phyloP scores from a whole-genome alignment of 2,113 vertebrate species.

The Plectropomus leopardus region DNA sequence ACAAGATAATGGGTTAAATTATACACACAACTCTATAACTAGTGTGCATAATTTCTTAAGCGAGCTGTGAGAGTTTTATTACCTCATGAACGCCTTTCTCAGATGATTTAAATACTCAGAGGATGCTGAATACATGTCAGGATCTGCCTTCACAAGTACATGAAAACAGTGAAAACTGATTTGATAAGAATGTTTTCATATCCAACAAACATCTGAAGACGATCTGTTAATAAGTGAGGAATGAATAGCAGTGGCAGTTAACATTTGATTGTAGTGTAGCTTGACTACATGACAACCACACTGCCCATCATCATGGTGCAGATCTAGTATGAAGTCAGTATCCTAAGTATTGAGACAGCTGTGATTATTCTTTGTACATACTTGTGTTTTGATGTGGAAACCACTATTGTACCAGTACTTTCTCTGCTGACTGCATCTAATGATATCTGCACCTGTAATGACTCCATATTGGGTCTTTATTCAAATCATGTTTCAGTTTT shows the following conservation, averaged over 20 bases:
- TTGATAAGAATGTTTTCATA: neutral
- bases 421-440: slow-evolving; percentile 32
- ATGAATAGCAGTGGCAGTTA: neutral
- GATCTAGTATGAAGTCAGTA: slow-evolving; percentile 42
- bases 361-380: slow-evolving; percentile 12
- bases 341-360: slow-evolving; percentile 49
- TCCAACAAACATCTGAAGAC: neutral
- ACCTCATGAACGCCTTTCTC: neutral
- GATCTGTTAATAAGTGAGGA: neutral
- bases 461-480: slow-evolving; percentile 20
- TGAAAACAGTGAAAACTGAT: neutral
- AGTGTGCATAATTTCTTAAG: neutral
- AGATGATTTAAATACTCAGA: neutral
- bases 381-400: slow-evolving; percentile 40
- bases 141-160: neutral
- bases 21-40: no score
- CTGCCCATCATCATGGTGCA: slow-evolving; percentile 8
- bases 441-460: neutral
- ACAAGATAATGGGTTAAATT: no score
- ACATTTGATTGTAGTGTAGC: neutral
- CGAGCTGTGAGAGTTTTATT: neutral
- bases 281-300: neutral
- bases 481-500: neutral
- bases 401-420: slow-evolving; percentile 50
- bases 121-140: neutral